Base-by-base conservation (phyloP, 2,888 invertebrate genomes). In the Xylota segnis region DNA sequence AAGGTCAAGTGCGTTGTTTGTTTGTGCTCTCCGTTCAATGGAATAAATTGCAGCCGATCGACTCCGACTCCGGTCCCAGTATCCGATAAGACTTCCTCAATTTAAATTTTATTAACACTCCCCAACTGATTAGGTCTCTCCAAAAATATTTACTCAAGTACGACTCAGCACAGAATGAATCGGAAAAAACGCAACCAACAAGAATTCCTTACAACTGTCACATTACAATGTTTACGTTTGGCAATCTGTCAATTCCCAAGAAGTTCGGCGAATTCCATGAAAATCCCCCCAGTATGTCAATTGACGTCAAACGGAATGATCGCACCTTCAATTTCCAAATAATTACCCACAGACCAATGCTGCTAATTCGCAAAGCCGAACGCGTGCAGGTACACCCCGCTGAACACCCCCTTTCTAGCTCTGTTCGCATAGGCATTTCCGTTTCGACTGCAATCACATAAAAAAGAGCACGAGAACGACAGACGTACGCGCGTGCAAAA, bases 241-340 rank as follows among this genome's bases (percentile, higher is more conserved):
- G 23, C 40, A 14, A 59, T 27, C 34, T 27, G 50, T 18, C 63
- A 54, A 65, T 58, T 47, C 10, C 10, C 14, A 23, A 34, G 56
- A 56, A 56, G 7, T 74, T 63, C 43, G 10, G 16, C 14, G 27
- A 77, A 59, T 77, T 54, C 61, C 61, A 54, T 45, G 43, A 54
- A 77, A 70, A 58, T 1, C n/a, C 18, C 9, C 6, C 12, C 10
- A 23, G 34, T 54, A 23, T 52, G 71, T 47, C 79, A 72, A 65
- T 79, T 79, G 79, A 79, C 79, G 79, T 79, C 78, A 79, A 71
- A 61, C 52, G 6, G 14, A 32, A 27, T 45, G 76, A 63, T 58
- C 71, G 52, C 65, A 72, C 78, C 78, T 79, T 72, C 50, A n/a
- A 68, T 75, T 65, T 65, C 56, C 18, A 78, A 63, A 71, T 63